A percentile compares a stretch with the other conserved stretches of the same genome.
Evolutionary conservation across 2,113 vertebrate genomes (phyloP).

Genomic region (Neolamprologus falcicula): DNA sequence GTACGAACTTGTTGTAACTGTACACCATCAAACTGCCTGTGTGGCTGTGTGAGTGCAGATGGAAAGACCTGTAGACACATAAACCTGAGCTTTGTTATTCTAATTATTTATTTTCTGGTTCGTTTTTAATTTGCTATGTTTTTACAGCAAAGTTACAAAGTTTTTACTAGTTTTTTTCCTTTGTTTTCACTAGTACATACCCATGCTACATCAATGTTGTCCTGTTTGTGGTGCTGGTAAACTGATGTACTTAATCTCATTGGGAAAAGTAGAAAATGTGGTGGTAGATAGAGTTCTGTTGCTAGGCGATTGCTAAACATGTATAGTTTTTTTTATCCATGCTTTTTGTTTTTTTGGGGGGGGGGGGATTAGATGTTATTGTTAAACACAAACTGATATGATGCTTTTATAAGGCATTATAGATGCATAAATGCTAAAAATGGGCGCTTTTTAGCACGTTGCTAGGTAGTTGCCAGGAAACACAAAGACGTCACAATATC

Average conservation of each 20-base stretch:
- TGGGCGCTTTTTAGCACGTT: background rate
- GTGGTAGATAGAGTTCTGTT: background rate
- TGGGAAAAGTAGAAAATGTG: background rate
- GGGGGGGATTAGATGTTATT: background rate
- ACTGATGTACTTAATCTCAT: background rate
- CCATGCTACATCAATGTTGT: background rate
- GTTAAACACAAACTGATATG: background rate
- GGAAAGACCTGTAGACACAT: background rate
- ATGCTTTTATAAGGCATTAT: background rate
- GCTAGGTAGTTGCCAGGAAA: fast-evolving
- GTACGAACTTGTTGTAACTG: fast-evolving
- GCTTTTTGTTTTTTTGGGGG: fast-evolving
- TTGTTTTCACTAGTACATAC: background rate
- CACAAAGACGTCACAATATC: background rate
- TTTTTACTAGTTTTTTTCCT: background rate
- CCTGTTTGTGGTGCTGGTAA: background rate
- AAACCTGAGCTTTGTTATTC: background rate
- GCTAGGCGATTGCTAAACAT: background rate
- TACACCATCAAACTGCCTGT: background rate
- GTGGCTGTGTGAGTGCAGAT: background rate
- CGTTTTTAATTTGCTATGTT: background rate
- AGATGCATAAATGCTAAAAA: background rate
- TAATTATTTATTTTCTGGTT: background rate
- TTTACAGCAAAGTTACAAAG: background rate
- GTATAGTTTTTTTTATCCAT: background rate